phyloP scores from a whole-genome alignment of 2,797 vertebrate species.

The Acanthopagrus latus region DNA sequence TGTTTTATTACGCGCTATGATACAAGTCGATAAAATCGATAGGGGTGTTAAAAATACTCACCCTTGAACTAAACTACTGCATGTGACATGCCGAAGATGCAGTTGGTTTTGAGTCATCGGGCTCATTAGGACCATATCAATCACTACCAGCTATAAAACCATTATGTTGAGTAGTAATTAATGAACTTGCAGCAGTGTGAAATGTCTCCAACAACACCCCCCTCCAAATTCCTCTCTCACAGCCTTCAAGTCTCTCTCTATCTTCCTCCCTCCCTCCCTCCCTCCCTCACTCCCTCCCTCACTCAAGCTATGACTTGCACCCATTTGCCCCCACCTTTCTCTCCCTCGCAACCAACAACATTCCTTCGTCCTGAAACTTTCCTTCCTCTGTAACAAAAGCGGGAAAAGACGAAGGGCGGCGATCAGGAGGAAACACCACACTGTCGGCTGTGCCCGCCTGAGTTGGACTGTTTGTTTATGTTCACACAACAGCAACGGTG shows the following conservation, averaged over 20 bases:
- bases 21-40: not conserved
- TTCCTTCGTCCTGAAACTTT: constrained; percentile 73
- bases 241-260: constrained; percentile 4
- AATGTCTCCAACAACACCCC: constrained; percentile 16
- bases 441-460: not conserved
- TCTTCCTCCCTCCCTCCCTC: constrained; percentile 21
- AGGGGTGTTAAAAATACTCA: not conserved
- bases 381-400: constrained; percentile 65
- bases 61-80: not conserved
- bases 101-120: constrained; percentile 34
- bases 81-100: constrained; percentile 7
- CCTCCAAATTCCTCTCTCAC: constrained; percentile 2
- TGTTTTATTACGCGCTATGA: not conserved
- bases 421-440: constrained; percentile 41
- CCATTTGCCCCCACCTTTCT: constrained; percentile 47
- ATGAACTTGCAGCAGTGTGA: constrained; percentile 42
- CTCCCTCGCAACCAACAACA: constrained; percentile 66
- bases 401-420: constrained; percentile 61
- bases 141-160: constrained; percentile 16
- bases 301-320: constrained; percentile 73
- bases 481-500: constrained; percentile 29
- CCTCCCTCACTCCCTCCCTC: constrained; percentile 59
- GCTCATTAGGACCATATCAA: not conserved
- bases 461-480: constrained; percentile 31
- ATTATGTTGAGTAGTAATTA: constrained; percentile 19